Conservation (phyloP, 2,797 vertebrate species). For the Phyllotis vaccarum region DNA sequence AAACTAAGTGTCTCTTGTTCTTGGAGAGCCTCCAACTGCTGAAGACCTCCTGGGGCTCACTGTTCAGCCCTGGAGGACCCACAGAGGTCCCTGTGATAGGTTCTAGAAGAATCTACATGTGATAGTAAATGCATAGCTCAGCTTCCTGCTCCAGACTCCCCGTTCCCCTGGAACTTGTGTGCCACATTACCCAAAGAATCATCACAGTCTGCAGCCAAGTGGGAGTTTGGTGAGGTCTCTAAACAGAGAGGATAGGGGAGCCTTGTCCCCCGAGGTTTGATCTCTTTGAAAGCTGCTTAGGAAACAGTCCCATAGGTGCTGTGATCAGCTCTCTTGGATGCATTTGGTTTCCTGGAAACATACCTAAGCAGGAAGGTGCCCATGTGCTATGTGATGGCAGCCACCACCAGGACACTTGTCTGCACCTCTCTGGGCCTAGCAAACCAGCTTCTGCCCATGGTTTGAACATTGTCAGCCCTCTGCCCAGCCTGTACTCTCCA, state of each 20-base stretch:
- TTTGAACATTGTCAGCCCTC: not conserved
- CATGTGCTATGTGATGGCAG: not conserved
- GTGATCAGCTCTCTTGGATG: not conserved
- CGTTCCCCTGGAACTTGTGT: not conserved
- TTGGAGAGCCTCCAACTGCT: not conserved
- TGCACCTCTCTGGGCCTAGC: fast-evolving
- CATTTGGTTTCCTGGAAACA: not conserved
- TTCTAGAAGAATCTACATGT: not conserved
- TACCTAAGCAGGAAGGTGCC: not conserved
- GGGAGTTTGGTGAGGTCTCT: not conserved
- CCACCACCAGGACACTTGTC: too few species aligned
- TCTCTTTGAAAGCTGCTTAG: not conserved
- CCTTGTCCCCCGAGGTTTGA: not conserved
- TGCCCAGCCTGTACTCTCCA: not conserved
- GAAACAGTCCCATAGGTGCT: not conserved
- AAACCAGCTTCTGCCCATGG: fast-evolving
- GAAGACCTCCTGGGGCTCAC: fast-evolving
- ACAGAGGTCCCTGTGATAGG: not conserved
- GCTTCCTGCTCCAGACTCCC: not conserved
- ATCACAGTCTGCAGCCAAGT: not conserved
- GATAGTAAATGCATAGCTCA: too few species aligned
- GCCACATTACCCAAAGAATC: not conserved
- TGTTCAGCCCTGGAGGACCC: not conserved
- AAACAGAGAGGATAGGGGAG: not conserved
- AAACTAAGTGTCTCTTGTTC: not conserved